Conservation (phyloP, 1,140 invertebrate genomes). For the Papilio glaucus region DNA sequence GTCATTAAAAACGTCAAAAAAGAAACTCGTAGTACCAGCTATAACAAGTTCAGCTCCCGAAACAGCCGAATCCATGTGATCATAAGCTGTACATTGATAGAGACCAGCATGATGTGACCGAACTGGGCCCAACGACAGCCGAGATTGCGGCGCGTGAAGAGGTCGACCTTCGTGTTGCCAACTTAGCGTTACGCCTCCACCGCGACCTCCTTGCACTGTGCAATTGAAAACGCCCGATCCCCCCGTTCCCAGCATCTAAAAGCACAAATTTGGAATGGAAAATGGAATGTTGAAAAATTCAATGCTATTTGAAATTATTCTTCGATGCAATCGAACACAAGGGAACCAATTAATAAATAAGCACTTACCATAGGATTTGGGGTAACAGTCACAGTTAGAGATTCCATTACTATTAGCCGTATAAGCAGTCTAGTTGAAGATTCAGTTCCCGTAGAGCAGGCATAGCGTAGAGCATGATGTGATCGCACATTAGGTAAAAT, state of each 20-base stretch:
- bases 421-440: slow-evolving; percentile 59
- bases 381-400: slow-evolving; percentile 59
- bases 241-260: slow-evolving; percentile 73
- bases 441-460: slow-evolving; percentile 64
- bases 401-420: slow-evolving; percentile 67
- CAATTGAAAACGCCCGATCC: slow-evolving; percentile 73
- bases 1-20: slow-evolving; percentile 4
- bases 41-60: slow-evolving; percentile 70
- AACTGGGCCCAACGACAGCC: slow-evolving; percentile 65
- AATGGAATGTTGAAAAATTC: background rate
- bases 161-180: slow-evolving; percentile 77
- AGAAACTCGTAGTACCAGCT: slow-evolving; percentile 66
- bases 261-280: slow-evolving; percentile 11
- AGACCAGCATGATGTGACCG: slow-evolving; percentile 70
- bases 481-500: slow-evolving; percentile 58
- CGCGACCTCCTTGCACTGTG: slow-evolving; percentile 67
- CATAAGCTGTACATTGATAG: slow-evolving; percentile 75
- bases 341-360: background rate
- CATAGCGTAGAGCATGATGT: slow-evolving; percentile 65
- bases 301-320: background rate
- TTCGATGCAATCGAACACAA: background rate
- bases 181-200: slow-evolving; percentile 66
- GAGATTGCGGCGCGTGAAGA: slow-evolving; percentile 68
- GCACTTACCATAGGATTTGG: slow-evolving; percentile 74
- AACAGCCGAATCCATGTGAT: slow-evolving; percentile 71